Evolutionary conservation across 2,113 vertebrate species (phyloP).

Genomic region (Astur gentilis): DNA sequence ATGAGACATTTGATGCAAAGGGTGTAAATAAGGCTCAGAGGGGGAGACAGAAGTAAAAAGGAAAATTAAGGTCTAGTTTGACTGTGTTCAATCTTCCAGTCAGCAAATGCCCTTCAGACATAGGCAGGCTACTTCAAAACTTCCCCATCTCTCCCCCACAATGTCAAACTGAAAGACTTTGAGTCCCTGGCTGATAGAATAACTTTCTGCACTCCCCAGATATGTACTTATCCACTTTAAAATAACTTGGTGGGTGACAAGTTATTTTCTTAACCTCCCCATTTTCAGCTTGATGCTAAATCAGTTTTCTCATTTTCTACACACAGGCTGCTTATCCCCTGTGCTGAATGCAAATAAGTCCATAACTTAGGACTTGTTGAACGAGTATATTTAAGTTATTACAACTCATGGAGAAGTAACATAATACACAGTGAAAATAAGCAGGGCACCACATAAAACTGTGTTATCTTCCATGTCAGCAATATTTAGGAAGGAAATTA

Average conservation of each 20-base stretch:
- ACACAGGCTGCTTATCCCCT: not conserved
- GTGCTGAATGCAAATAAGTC: slow-evolving; percentile 6
- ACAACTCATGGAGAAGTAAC: not conserved
- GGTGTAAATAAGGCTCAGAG: not conserved
- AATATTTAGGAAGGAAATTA: slow-evolving; percentile 30
- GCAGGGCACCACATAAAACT: not conserved
- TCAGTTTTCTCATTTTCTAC: not conserved
- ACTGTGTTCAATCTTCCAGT: not conserved
- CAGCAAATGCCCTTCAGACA: not conserved
- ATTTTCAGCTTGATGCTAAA: not conserved
- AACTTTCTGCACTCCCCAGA: not conserved
- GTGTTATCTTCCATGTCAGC: slow-evolving; percentile 23
- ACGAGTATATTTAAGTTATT: slow-evolving; percentile 1
- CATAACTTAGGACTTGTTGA: not conserved
- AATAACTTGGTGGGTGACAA: not conserved
- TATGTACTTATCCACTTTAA: not conserved
- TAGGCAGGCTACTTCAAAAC: not conserved
- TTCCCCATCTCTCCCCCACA: not conserved
- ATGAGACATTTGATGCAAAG: not conserved
- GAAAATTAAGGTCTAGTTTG: not conserved
- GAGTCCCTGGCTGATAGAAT: not conserved
- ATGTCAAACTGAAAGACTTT: not conserved
- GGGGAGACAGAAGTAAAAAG: not conserved
- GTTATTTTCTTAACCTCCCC: not conserved
- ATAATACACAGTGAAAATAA: slow-evolving; percentile 52